Evolutionary conservation across 2,113 vertebrate species (phyloP).

Genomic region (Hypomesus transpacificus): DNA sequence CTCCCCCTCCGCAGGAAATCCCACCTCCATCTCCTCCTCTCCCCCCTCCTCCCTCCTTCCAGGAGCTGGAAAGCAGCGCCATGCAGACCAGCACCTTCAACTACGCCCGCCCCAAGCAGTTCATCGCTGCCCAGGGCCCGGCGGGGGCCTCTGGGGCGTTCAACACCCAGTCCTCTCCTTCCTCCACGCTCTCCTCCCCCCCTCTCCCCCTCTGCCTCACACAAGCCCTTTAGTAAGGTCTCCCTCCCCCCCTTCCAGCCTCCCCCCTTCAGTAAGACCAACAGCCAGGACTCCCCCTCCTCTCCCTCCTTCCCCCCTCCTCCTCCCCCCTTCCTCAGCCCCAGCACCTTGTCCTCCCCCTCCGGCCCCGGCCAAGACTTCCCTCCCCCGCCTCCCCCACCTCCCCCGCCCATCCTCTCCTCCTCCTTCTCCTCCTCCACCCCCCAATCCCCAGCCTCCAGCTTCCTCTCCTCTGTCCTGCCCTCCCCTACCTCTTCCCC

Average conservation of each 20-base stretch:
- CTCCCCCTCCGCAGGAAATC: constrained; percentile 68
- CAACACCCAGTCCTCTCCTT: constrained; percentile 82
- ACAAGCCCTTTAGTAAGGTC: constrained; percentile 78
- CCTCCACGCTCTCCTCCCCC: constrained; percentile 88
- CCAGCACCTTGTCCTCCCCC: constrained; percentile 79
- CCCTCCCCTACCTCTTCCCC: constrained; percentile 80
- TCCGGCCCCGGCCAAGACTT: constrained; percentile 62
- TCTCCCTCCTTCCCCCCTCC: constrained; percentile 92
- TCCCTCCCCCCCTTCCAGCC: constrained; percentile 71
- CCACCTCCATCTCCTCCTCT: constrained; percentile 81
- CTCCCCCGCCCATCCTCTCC: constrained; percentile 54
- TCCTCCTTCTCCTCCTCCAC: constrained; percentile 69
- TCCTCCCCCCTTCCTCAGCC: constrained; percentile 85
- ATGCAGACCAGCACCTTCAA: constrained; percentile 98
- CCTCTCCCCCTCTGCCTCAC: constrained; percentile 80
- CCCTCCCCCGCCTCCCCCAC: constrained; percentile 34
- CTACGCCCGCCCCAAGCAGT: constrained; percentile 97
- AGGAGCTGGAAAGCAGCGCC: constrained; percentile 82
- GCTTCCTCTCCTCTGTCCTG: constrained; percentile 89
- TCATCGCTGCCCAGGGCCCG: constrained; percentile 91
- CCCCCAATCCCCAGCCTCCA: constrained; percentile 79
- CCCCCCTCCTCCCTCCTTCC: constrained; percentile 87
- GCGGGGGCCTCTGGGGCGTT: constrained; percentile 71
- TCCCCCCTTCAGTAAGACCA: constrained; percentile 71
- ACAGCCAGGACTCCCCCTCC: constrained; percentile 76